A percentile compares a stretch with the other conserved stretches of the same genome.
These are phyloP conservation scores for Mya arenaria DNA, from an alignment of 1,140 invertebrate genomes.

Conservation along the genomic window DNA sequence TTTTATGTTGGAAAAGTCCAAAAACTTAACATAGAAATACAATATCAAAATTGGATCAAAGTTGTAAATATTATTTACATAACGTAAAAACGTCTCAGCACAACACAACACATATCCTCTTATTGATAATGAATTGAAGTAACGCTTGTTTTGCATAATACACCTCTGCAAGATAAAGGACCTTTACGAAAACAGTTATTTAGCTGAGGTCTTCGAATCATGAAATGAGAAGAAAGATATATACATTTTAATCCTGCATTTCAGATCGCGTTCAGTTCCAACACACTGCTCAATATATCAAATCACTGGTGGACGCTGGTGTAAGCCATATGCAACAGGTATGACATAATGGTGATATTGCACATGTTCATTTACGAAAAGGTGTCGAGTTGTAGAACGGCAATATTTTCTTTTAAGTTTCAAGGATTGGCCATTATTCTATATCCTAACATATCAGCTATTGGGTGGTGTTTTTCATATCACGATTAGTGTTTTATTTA, in stretches of 20 bases:
- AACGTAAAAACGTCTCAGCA: too few relatives aligned
- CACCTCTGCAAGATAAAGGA: too few relatives aligned
- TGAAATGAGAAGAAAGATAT: too few relatives aligned
- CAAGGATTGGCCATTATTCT: constrained; percentile 60
- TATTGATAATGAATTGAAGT: too few relatives aligned
- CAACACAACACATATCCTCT: too few relatives aligned
- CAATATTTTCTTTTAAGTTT: constrained; percentile 24
- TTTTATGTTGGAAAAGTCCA: too few relatives aligned
- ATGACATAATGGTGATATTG: constrained; percentile 60
- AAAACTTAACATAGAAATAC: too few relatives aligned
- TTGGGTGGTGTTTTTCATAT: background rate
- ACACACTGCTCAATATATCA: constrained; percentile 94
- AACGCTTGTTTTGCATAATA: too few relatives aligned
- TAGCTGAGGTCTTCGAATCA: too few relatives aligned
- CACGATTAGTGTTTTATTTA: background rate
- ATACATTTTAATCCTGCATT: constrained; percentile 58
- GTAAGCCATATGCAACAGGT: constrained; percentile 95
- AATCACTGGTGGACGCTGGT: constrained; percentile 90
- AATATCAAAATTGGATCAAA: too few relatives aligned
- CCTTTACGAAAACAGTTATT: too few relatives aligned
- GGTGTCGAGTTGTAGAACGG: background rate
- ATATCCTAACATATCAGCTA: constrained; percentile 58
- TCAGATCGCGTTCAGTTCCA: constrained; percentile 97
- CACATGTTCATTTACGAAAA: background rate
- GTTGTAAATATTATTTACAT: too few relatives aligned